Percentiles rank a stretch among this genome's conserved stretches.
These are phyloP conservation scores for Numida meleagris DNA, from an alignment of 2,113 vertebrate genomes.

Conservation along the genomic window DNA sequence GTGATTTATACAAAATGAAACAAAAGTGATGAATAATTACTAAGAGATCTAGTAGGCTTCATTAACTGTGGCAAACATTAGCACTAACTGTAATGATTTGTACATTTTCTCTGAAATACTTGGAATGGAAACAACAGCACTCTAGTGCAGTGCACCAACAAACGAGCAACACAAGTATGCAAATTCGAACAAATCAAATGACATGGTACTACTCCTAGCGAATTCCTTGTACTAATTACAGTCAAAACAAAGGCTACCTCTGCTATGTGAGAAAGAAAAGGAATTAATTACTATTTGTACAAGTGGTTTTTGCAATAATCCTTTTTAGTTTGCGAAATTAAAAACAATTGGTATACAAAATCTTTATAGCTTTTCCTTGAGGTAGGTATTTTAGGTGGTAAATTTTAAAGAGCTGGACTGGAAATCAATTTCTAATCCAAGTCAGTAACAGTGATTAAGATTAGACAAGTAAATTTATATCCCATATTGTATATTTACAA, in stretches of 20 bases:
- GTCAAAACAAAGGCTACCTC: not conserved
- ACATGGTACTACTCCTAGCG: not conserved
- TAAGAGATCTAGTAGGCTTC: not conserved
- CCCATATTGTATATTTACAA: not conserved
- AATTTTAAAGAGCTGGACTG: slow-evolving; percentile 4
- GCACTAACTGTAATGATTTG: not conserved
- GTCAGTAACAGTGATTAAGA: not conserved
- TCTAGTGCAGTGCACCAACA: not conserved
- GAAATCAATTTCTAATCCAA: slow-evolving; percentile 7
- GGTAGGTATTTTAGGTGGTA: not conserved
- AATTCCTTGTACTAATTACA: not conserved
- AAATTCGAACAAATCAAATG: not conserved
- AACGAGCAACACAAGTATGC: not conserved
- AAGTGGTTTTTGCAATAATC: not conserved
- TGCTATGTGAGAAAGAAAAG: not conserved
- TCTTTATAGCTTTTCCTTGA: not conserved
- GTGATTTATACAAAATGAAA: not conserved
- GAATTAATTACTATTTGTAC: not conserved
- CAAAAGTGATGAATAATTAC: not conserved
- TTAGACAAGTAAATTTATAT: not conserved
- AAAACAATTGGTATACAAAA: not conserved
- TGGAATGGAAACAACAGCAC: not conserved
- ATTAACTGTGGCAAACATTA: not conserved
- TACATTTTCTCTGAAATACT: not conserved
- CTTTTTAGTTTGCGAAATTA: not conserved